Conservation (phyloP, 2,797 vertebrate genomes). For the Gallirallus australis region DNA sequence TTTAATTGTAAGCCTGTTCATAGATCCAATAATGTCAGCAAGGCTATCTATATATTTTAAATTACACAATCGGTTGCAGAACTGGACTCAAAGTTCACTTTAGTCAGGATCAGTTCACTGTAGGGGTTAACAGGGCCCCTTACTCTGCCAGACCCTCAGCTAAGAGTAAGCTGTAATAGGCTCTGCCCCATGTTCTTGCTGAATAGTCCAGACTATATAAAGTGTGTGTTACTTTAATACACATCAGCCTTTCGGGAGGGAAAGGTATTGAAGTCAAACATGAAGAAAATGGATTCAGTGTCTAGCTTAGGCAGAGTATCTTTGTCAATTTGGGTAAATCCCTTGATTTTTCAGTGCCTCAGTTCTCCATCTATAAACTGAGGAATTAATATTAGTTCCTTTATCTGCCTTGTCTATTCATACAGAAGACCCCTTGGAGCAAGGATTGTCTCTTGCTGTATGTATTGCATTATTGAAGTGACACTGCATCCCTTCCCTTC, state of each 20-base stretch:
- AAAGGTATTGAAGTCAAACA: conserved; percentile 24
- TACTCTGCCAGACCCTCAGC: neutral
- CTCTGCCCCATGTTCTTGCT: neutral
- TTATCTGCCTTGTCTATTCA: conserved; percentile 55
- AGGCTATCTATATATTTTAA: neutral
- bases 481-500: conserved; percentile 57
- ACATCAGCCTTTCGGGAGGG: conserved; percentile 20
- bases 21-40: neutral
- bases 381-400: conserved; percentile 63
- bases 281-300: conserved; percentile 32
- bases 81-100: neutral
- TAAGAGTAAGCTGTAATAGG: neutral
- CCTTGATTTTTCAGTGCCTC: conserved; percentile 51
- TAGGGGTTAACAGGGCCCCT: neutral
- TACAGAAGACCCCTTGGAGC: conserved; percentile 63
- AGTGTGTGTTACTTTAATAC: conserved; percentile 44
- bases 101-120: neutral
- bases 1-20: neutral
- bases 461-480: conserved; percentile 62
- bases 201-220: conserved; percentile 3
- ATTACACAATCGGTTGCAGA: rapidly evolving
- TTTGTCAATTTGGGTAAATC: conserved; percentile 55
- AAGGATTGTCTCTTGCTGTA: conserved; percentile 57
- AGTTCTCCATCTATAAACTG: conserved; percentile 49
- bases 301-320: conserved; percentile 13